Evolutionary conservation across 2,113 vertebrate species (phyloP).

Genomic region (Ochotona curzoniae): DNA sequence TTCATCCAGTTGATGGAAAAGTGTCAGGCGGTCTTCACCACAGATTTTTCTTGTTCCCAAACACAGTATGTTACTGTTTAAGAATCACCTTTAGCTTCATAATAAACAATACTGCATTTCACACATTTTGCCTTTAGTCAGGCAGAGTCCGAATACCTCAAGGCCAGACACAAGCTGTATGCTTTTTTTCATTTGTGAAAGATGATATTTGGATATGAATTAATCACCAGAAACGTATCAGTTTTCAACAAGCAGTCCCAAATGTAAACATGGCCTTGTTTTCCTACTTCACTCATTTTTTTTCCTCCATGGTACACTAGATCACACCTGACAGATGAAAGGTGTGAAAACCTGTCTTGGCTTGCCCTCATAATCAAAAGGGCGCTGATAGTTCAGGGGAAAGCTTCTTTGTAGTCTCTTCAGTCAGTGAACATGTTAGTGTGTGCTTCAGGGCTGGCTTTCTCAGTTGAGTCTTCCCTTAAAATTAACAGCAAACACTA

Average conservation of each 20-base stretch:
- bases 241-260: constrained; percentile 21
- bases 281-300: background rate
- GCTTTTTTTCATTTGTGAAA: constrained; percentile 46
- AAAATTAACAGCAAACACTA: constrained; percentile 61
- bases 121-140: constrained; percentile 58
- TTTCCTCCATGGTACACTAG: constrained; percentile 8
- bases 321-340: constrained; percentile 17
- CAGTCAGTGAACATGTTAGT: background rate
- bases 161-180: background rate
- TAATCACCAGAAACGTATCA: constrained; percentile 21
- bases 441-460: constrained; percentile 19
- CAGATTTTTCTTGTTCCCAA: constrained; percentile 34
- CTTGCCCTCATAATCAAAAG: constrained; percentile 44
- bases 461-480: constrained; percentile 25
- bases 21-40: constrained; percentile 38
- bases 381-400: constrained; percentile 40
- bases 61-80: constrained; percentile 34
- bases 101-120: constrained; percentile 41
- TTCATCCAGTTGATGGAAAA: constrained; percentile 26
- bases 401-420: constrained; percentile 33
- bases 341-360: background rate
- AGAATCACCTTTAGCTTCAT: background rate
- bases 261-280: constrained; percentile 11
- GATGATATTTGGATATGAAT: constrained; percentile 42
- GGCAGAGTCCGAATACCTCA: constrained; percentile 38